A percentile compares a stretch with the other conserved stretches of the same genome.
phyloP scores from a whole-genome alignment of 2,888 invertebrate genomes.

The Lamellibrachia columna region DNA sequence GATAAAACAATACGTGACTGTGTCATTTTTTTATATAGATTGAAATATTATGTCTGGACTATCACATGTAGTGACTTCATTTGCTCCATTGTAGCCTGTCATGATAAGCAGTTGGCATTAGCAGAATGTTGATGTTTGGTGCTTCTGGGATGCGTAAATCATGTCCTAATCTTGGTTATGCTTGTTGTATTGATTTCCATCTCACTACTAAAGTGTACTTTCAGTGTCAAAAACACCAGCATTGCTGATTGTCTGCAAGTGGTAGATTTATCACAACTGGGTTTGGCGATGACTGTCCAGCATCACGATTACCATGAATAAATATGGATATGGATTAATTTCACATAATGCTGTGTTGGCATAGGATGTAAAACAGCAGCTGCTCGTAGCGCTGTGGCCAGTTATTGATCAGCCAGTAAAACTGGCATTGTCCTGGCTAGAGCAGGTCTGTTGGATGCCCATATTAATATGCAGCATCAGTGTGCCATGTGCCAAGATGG shows the following conservation, averaged over 20 bases:
- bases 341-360: background rate
- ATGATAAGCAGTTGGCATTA: background rate
- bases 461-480: slow-evolving; percentile 5
- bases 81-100: background rate
- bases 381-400: background rate
- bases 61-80: background rate
- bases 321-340: background rate
- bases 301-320: background rate
- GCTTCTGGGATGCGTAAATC: background rate
- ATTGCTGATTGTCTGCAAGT: background rate
- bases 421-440: background rate
- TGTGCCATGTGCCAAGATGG: background rate
- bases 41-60: background rate
- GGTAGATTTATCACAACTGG: background rate
- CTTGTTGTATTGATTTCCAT: background rate
- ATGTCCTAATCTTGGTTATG: background rate
- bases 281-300: background rate
- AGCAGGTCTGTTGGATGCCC: background rate
- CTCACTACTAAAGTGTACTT: background rate
- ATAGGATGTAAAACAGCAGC: slow-evolving; percentile 9
- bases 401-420: background rate
- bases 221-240: background rate
- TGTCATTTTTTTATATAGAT: background rate
- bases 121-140: background rate
- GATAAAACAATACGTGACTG: background rate